Conservation (phyloP, 2,888 invertebrate genomes). For the Strigamia maritima region DNA sequence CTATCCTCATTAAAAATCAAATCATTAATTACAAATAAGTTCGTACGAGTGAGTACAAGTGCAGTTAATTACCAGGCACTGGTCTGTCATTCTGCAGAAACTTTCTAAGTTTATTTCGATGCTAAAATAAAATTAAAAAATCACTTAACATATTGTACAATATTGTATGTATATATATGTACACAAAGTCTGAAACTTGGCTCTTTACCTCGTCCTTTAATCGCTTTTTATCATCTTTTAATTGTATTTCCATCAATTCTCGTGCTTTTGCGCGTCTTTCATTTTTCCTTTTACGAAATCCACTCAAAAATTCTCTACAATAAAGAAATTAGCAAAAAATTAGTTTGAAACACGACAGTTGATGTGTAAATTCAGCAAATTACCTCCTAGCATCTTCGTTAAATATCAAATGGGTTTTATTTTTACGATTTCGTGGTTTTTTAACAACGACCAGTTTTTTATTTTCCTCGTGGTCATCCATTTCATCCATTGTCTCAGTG, state of each 20-base stretch:
- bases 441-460: background rate
- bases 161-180: too few species aligned
- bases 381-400: constrained; percentile 39
- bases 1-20: constrained; percentile 35
- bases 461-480: too few species aligned
- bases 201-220: constrained; percentile 46
- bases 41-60: too few species aligned
- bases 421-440: constrained; percentile 30
- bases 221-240: constrained; percentile 56
- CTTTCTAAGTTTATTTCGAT: background rate
- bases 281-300: constrained; percentile 41
- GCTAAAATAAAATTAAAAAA: background rate
- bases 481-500: too few species aligned
- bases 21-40: background rate
- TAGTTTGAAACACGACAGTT: background rate
- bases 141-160: too few species aligned
- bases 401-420: constrained; percentile 40
- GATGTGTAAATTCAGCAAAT: background rate
- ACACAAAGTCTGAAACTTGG: background rate
- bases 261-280: constrained; percentile 44
- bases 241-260: constrained; percentile 51
- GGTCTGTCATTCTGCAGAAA: background rate
- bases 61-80: background rate
- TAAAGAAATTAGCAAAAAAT: background rate
- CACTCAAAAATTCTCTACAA: constrained; percentile 39